These are phyloP conservation scores for Rhinolophus ferrumequinum DNA, from an alignment of 2,113 vertebrate genomes.

Conservation along the genomic window DNA sequence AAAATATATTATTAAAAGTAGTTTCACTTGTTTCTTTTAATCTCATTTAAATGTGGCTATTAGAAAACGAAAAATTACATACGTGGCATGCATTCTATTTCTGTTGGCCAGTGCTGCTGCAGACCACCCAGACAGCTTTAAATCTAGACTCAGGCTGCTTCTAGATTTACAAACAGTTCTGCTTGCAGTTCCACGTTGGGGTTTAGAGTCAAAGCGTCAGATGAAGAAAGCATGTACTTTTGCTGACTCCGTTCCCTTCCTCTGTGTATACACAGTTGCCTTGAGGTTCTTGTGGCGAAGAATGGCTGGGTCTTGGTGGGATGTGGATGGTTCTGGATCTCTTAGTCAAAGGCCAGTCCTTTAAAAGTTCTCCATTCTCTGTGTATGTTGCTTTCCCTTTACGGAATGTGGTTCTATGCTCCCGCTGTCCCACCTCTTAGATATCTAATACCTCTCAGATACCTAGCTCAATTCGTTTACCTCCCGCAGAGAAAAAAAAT, in stretches of 20 bases:
- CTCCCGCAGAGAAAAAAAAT: not conserved
- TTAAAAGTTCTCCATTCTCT: not conserved
- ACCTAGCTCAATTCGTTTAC: not conserved
- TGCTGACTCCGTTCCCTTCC: not conserved
- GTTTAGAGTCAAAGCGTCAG: not conserved
- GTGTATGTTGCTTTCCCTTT: not conserved
- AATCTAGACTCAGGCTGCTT: not conserved
- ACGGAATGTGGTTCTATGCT: not conserved
- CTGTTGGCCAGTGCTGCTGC: not conserved
- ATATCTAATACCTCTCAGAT: not conserved
- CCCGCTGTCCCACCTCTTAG: not conserved
- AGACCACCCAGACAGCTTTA: not conserved
- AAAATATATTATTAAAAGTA: constrained; percentile 25
- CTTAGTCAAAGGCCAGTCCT: not conserved
- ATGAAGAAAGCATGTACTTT: not conserved
- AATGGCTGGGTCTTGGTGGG: not conserved
- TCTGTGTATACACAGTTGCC: not conserved
- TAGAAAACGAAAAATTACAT: not conserved
- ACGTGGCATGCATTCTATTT: not conserved
- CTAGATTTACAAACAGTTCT: not conserved
- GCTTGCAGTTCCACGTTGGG: not conserved
- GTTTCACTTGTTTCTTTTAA: not conserved
- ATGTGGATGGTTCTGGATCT: not conserved
- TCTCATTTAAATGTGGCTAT: not conserved
- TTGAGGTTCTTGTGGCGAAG: not conserved